Conservation (phyloP, 2,888 invertebrate genomes). For the Mesochorus sp. region DNA sequence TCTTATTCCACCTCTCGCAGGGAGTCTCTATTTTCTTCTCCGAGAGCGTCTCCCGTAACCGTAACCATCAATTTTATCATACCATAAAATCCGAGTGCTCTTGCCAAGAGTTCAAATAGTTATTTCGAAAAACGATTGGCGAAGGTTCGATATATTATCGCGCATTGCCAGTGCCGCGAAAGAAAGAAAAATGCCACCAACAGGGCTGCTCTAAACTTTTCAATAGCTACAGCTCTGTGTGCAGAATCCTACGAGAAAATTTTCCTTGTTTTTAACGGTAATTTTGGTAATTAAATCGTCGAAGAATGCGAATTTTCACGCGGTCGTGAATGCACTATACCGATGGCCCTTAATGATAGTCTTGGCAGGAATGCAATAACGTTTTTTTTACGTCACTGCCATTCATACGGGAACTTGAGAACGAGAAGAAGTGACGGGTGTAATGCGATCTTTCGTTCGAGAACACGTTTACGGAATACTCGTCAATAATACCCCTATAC, state of each 20-base stretch:
- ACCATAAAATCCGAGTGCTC: conserved; percentile 11
- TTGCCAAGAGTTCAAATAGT: conserved; percentile 6
- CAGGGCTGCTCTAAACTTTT: not conserved
- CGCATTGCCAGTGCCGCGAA: too few species aligned
- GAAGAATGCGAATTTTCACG: conserved; percentile 15
- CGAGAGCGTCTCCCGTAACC: not conserved
- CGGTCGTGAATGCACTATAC: conserved; percentile 16
- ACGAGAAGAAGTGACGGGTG: not conserved
- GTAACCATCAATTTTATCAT: conserved; percentile 31
- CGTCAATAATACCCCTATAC: conserved; percentile 20
- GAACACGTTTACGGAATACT: not conserved
- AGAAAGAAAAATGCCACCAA: too few species aligned
- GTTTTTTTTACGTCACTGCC: conserved; percentile 19
- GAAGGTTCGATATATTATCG: not conserved
- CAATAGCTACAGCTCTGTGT: not conserved
- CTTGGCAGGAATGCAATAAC: conserved; percentile 53
- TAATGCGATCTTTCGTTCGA: conserved; percentile 12
- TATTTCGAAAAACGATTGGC: conserved; percentile 3
- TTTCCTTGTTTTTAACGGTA: not conserved
- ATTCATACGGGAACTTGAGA: not conserved
- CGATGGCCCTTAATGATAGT: conserved; percentile 22
- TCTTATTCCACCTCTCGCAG: too few species aligned
- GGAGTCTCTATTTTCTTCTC: too few species aligned
- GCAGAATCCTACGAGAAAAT: not conserved
- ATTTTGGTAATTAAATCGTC: conserved; percentile 29